These are phyloP conservation scores for Notarius lentiginosus DNA, from an alignment of 2,113 vertebrate species.

Conservation along the genomic window DNA sequence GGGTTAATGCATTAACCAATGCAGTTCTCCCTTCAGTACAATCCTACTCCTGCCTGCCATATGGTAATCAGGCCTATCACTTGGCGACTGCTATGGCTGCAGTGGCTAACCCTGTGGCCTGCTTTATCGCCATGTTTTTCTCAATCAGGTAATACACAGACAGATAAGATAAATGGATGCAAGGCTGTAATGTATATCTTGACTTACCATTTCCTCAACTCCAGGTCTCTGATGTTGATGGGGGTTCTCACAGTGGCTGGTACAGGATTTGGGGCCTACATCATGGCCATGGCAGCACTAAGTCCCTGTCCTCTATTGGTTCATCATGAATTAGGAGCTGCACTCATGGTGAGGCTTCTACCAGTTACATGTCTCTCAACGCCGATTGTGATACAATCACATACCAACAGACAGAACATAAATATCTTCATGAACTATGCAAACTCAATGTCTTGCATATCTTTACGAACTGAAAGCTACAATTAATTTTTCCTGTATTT, in stretches of 20 bases:
- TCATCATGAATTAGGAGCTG: conserved; percentile 61
- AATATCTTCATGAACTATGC: not conserved
- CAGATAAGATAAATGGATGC: not conserved
- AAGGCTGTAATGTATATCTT: not conserved
- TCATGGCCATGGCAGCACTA: conserved; percentile 73
- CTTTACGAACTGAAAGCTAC: not conserved
- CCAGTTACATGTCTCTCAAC: conserved; percentile 16
- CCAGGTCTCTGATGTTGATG: conserved; percentile 74
- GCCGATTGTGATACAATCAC: not conserved
- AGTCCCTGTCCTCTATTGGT: conserved; percentile 78
- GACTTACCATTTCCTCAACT: conserved; percentile 5
- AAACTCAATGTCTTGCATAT: not conserved
- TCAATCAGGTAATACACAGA: conserved; percentile 69
- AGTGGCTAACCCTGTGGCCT: conserved; percentile 81
- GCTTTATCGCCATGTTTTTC: conserved; percentile 79
- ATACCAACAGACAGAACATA: not conserved
- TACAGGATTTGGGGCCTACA: conserved; percentile 74
- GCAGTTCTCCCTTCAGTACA: conserved; percentile 80
- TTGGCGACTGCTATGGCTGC: conserved; percentile 76
- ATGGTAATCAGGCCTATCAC: conserved; percentile 79
- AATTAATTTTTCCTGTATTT: not conserved
- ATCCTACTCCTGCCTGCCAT: conserved; percentile 82
- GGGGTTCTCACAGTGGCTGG: conserved; percentile 67
- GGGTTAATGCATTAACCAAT: conserved; percentile 83
- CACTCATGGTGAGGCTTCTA: conserved; percentile 71